Conservation (phyloP, 1,140 invertebrate genomes). For the Sarcophaga peregrina region DNA sequence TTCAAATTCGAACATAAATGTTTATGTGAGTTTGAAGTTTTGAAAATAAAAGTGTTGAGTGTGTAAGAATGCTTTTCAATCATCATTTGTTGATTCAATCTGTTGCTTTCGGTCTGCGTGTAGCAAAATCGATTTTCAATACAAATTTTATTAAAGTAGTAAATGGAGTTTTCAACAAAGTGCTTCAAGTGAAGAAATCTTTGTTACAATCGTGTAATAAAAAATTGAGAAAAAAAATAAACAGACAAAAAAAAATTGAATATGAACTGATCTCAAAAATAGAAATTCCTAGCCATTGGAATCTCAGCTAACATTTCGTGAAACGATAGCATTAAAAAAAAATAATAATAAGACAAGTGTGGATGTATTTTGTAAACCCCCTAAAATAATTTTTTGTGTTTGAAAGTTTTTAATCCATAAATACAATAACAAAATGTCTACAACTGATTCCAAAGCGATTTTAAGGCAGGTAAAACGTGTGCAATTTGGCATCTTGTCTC, state of each 20-base stretch:
- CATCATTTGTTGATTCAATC: too few species aligned
- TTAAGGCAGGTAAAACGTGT: constrained; percentile 93
- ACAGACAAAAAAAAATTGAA: neutral
- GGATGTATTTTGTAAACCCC: neutral
- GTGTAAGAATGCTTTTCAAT: too few species aligned
- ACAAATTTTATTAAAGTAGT: neutral
- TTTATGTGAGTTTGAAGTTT: too few species aligned
- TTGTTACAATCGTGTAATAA: constrained; percentile 29
- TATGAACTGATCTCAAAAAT: constrained; percentile 9
- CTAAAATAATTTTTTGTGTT: neutral
- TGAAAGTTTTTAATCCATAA: neutral
- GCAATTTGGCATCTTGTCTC: constrained; percentile 98
- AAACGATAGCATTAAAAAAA: constrained; percentile 23
- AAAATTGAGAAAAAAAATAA: neutral
- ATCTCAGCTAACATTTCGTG: constrained; percentile 22
- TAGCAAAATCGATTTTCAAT: neutral
- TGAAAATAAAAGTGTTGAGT: too few species aligned
- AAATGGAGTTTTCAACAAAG: constrained; percentile 16
- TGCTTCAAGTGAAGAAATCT: constrained; percentile 13
- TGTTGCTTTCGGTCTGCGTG: too few species aligned
- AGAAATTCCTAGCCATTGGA: constrained; percentile 23
- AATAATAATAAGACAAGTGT: neutral
- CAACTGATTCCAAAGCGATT: constrained; percentile 78
- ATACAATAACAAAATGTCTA: constrained; percentile 28
- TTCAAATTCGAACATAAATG: too few species aligned